A percentile compares a stretch with the other conserved stretches of the same genome.
Conservation (phyloP, 2,113 vertebrate genomes). For the Pseudois nayaur region DNA sequence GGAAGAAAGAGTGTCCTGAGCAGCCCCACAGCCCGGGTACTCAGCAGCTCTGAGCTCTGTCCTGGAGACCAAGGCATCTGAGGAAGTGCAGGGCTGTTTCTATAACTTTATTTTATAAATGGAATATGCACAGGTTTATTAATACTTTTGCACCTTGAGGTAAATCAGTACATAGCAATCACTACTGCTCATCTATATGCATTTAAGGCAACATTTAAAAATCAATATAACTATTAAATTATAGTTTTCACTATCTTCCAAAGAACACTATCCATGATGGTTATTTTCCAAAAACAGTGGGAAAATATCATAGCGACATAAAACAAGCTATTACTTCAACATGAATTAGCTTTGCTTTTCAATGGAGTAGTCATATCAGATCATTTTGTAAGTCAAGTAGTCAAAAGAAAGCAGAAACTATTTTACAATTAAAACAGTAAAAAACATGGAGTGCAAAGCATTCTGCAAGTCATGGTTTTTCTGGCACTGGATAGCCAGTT, state of each 20-base stretch:
- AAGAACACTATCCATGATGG: slow-evolving; percentile 65
- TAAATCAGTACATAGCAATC: slow-evolving; percentile 77
- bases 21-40: slow-evolving; percentile 75
- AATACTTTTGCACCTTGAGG: slow-evolving; percentile 73
- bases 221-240: slow-evolving; percentile 59
- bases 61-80: slow-evolving; percentile 79
- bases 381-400: slow-evolving; percentile 51
- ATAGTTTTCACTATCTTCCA: slow-evolving; percentile 58
- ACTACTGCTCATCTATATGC: slow-evolving; percentile 74
- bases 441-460: slow-evolving; percentile 67
- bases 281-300: slow-evolving; percentile 60
- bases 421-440: slow-evolving; percentile 67
- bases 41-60: slow-evolving; percentile 80
- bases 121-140: slow-evolving; percentile 73
- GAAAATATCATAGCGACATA: slow-evolving; percentile 44
- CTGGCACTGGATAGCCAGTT: slow-evolving; percentile 66
- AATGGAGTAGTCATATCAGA: slow-evolving; percentile 68
- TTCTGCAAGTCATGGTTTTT: slow-evolving; percentile 65
- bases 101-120: slow-evolving; percentile 71
- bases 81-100: slow-evolving; percentile 78
- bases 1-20: slow-evolving; percentile 78
- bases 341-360: slow-evolving; percentile 54
- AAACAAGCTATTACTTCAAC: slow-evolving; percentile 65
- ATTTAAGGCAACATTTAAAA: slow-evolving; percentile 78
- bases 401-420: slow-evolving; percentile 62